These are phyloP conservation scores for Bufotes viridis DNA, from an alignment of 2,797 vertebrate species.

Conservation along the genomic window DNA sequence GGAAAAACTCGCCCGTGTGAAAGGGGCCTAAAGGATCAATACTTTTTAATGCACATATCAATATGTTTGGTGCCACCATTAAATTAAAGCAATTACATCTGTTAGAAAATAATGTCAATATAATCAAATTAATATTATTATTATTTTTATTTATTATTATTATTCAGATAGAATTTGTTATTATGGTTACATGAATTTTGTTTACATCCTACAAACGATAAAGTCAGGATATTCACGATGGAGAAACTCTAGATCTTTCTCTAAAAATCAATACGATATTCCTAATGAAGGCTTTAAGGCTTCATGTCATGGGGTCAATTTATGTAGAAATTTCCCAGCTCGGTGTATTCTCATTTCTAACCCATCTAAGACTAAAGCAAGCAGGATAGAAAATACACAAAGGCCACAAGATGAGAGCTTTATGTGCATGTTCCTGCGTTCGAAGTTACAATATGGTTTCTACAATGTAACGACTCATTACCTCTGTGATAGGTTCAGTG, in stretches of 20 bases:
- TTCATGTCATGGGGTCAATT: conserved; percentile 9
- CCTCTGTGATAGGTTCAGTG: too few relatives aligned
- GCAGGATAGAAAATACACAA: background rate
- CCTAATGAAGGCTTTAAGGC: conserved; percentile 17
- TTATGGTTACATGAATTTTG: background rate
- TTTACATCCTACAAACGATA: background rate
- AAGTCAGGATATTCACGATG: background rate
- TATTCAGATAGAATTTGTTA: background rate
- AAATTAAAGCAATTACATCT: too few relatives aligned
- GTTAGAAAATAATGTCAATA: too few relatives aligned
- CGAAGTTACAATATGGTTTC: background rate
- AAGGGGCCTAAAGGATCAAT: too few relatives aligned
- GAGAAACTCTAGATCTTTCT: background rate
- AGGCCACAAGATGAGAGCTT: background rate
- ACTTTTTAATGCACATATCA: too few relatives aligned
- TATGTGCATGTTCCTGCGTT: background rate
- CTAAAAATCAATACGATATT: conserved; percentile 7
- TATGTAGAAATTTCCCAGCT: background rate
- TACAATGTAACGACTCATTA: background rate
- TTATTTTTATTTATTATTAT: background rate
- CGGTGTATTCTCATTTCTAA: too few relatives aligned
- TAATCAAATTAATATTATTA: too few relatives aligned
- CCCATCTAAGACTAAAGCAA: conserved; percentile 8
- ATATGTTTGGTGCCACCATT: too few relatives aligned
- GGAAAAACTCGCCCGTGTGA: too few relatives aligned